phyloP scores from a whole-genome alignment of 2,888 invertebrate genomes.

The Synergus japonicus region DNA sequence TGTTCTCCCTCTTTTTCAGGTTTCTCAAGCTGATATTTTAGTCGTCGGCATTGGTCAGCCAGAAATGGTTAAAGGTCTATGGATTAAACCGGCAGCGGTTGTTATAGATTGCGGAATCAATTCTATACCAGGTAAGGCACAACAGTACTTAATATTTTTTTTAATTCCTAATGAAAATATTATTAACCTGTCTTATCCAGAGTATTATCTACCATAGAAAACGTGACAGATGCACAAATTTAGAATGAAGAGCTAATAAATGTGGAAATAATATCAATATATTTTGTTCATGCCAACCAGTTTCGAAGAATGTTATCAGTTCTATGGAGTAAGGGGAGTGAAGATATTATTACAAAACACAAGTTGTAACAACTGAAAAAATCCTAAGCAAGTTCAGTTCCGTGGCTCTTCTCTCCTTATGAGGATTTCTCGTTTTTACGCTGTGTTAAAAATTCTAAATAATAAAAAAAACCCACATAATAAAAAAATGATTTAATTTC shows the following conservation, averaged over 20 bases:
- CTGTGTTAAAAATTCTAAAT: neutral
- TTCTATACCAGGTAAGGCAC: conserved; percentile 86
- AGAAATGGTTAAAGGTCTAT: conserved; percentile 93
- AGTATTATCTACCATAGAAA: neutral
- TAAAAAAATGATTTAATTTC: neutral
- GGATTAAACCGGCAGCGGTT: conserved; percentile 98
- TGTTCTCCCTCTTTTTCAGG: conserved; percentile 75
- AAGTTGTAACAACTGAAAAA: neutral
- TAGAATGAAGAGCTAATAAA: neutral
- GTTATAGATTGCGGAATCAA: conserved; percentile 99
- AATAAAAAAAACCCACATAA: neutral
- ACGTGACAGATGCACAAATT: neutral
- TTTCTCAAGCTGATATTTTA: conserved; percentile 92
- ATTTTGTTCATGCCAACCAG: neutral
- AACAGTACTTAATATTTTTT: neutral
- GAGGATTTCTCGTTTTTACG: neutral
- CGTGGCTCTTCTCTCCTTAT: neutral
- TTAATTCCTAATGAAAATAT: neutral
- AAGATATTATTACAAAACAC: conserved; percentile 28
- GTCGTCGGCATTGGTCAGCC: conserved; percentile 97
- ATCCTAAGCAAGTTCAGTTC: neutral
- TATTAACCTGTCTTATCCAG: neutral
- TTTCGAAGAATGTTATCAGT: conserved; percentile 16
- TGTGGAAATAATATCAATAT: neutral
- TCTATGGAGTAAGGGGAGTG: neutral